Evolutionary conservation across 2,888 invertebrate species (phyloP), one percentile per base, ranked within the genome.

Genomic region (Arge pagana): DNA sequence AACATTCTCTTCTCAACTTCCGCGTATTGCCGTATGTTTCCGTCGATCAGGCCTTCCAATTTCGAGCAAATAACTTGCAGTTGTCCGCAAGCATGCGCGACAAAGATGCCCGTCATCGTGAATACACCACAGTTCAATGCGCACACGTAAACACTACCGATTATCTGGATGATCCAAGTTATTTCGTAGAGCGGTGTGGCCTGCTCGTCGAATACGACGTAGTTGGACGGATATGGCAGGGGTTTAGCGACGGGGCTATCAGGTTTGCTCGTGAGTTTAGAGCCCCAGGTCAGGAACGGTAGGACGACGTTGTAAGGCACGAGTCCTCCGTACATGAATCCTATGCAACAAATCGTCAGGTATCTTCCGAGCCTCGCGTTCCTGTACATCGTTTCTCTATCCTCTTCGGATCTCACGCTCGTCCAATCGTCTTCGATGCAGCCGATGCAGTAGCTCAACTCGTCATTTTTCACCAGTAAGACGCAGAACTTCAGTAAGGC

Each of bases 251-350:
- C 65, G 0, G 53, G 4, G 33, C 66, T 68, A 0, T 57, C 52
- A 10, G 37, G 8, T 0, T 60, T 50, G 4, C 63, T 18, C n/a
- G n/a, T n/a, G n/a, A n/a, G n/a, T n/a, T n/a, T n/a, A 2, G 57
- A 33, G 13, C 53, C 54, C 2, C 49, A 57, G 1, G 43, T 33
- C 1, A 57, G 48, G 0, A 68, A 41, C 0, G 70, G 70, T 10
- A 68, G 33, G 26, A 70, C 57, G 0, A 62, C 61, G 35, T 66
- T 65, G 42, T 67, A 71, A 39, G 68, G 68, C 16, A 71, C 59
- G 3, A 68, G 68, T 1, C 69, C 71, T 4, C 61, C 58, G 42
- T 69, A 69, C 68, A 68, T 69, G 31, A 66, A 68, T 3, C n/a
- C 52, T 0, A 64, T 65, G 45, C 64, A 59, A 5, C 59, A 45